These are phyloP conservation scores for Coluber constrictor DNA, from an alignment of 2,797 vertebrate genomes.

Conservation along the genomic window DNA sequence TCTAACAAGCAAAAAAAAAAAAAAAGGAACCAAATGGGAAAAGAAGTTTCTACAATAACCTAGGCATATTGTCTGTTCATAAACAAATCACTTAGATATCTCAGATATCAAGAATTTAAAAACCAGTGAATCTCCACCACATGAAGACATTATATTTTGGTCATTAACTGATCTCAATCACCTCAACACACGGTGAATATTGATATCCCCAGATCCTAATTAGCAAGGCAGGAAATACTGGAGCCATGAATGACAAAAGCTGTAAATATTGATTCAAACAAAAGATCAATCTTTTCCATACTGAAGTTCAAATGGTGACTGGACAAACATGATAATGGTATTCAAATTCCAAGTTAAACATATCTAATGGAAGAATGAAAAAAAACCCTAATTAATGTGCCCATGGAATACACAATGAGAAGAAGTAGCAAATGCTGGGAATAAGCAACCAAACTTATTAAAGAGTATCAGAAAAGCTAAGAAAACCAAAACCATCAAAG, in stretches of 20 bases:
- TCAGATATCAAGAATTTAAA: background rate
- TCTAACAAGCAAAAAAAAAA: background rate
- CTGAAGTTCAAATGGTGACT: background rate
- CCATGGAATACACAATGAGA: background rate
- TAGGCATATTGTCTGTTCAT: background rate
- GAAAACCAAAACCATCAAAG: background rate
- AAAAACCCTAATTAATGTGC: background rate
- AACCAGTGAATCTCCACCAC: background rate
- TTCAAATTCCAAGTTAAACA: background rate
- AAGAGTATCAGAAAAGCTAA: background rate
- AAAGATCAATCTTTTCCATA: background rate
- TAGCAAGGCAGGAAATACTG: background rate
- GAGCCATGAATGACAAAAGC: background rate
- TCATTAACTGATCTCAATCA: background rate
- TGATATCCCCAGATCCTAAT: background rate
- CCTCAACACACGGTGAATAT: background rate
- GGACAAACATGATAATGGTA: background rate
- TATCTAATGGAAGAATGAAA: background rate
- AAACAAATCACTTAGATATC: background rate
- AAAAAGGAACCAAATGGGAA: background rate
- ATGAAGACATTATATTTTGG: background rate
- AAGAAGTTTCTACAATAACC: background rate
- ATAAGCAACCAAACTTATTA: background rate
- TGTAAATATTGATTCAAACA: background rate
- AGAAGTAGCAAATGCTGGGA: background rate